These are phyloP conservation scores for Fopius arisanus DNA, from an alignment of 1,140 invertebrate species.

Conservation along the genomic window DNA sequence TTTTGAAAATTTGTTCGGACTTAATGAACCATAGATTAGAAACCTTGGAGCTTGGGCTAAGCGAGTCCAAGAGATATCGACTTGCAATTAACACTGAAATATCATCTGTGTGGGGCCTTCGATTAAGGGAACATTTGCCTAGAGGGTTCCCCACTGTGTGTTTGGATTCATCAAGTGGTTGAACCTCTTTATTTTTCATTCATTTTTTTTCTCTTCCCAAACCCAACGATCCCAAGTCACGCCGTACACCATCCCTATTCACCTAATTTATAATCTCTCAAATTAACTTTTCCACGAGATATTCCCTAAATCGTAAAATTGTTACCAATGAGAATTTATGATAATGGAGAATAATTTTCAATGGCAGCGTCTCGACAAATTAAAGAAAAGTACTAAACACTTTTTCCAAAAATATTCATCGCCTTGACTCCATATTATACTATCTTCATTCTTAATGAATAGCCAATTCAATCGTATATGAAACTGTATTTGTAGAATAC, in stretches of 20 bases:
- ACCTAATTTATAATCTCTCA: slow-evolving; percentile 48
- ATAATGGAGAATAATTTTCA: not conserved
- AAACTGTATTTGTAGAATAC: not conserved
- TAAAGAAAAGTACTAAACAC: not conserved
- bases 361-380: not conserved
- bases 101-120: slow-evolving; percentile 45
- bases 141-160: not conserved
- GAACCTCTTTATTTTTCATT: not conserved
- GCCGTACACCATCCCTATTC: slow-evolving; percentile 32
- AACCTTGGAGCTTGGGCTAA: slow-evolving; percentile 33
- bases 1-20: slow-evolving; percentile 20
- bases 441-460: slow-evolving; percentile 25
- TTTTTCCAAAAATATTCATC: slow-evolving; percentile 19
- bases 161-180: slow-evolving; percentile 11
- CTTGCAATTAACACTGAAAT: slow-evolving; percentile 60
- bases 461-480: slow-evolving; percentile 14
- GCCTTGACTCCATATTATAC: slow-evolving; percentile 12
- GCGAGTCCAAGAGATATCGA: slow-evolving; percentile 47
- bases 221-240: not conserved
- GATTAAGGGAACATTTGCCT: slow-evolving; percentile 1
- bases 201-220: not conserved
- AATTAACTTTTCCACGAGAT: slow-evolving; percentile 40
- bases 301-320: not conserved
- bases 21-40: slow-evolving; percentile 62
- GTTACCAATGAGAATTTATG: not conserved